Evolutionary conservation across 1,140 invertebrate species (phyloP).

Genomic region (Drosophila navojoa): DNA sequence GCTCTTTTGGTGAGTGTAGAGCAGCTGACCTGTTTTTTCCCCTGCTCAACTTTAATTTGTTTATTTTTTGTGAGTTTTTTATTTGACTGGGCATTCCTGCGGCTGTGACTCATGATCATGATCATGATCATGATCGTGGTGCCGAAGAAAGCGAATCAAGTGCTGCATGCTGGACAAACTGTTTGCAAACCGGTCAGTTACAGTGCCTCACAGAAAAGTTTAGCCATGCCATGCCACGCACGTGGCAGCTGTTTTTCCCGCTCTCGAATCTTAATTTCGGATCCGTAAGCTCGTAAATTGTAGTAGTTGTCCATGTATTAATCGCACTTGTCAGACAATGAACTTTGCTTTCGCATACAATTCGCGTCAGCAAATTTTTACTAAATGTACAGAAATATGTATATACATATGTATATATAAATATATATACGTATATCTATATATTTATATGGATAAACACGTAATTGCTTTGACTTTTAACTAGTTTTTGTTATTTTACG

Average conservation of each 20-base stretch:
- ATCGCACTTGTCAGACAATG: conserved; percentile 45
- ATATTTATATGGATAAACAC: conserved; percentile 33
- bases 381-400: conserved; percentile 9
- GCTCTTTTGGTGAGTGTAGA: conserved; percentile 5
- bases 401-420: conserved; percentile 7
- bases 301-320: conserved; percentile 38
- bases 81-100: conserved; percentile 57
- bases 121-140: neutral
- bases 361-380: conserved; percentile 45
- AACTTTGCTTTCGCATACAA: conserved; percentile 54
- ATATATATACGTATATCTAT: conserved; percentile 9
- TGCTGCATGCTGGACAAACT: conserved; percentile 37
- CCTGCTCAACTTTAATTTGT: neutral
- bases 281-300: conserved; percentile 33
- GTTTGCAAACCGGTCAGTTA: conserved; percentile 60
- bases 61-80: conserved; percentile 1
- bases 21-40: conserved; percentile 19
- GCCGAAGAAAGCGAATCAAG: conserved; percentile 53
- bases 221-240: conserved; percentile 30
- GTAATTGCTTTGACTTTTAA: conserved; percentile 46
- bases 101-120: conserved; percentile 50
- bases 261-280: conserved; percentile 11
- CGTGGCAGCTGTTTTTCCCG: conserved; percentile 38
- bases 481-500: conserved; percentile 58
- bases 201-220: conserved; percentile 52